Evolutionary conservation across 2,797 vertebrate species (phyloP), one percentile per base, ranked within the genome.

Genomic region (Muraenolepis orangiensis): DNA sequence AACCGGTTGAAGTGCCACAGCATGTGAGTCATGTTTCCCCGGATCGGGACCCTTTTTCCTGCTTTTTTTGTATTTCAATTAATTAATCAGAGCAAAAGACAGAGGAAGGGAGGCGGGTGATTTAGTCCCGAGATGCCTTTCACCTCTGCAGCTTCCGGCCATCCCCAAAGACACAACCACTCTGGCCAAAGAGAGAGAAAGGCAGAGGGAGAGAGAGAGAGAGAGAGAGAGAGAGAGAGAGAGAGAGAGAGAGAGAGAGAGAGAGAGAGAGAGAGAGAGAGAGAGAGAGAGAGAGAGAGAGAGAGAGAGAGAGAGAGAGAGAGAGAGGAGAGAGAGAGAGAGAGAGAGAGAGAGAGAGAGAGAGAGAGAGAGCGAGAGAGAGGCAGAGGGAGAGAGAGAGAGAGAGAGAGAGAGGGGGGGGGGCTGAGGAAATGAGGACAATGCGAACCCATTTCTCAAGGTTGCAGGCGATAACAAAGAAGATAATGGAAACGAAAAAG

Each of bases 41-140:
- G 81, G 84, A 90, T n/a, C n/a, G 87, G 87, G 90, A 86, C 89
- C 84, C 76, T 72, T 71, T 86, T 90, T 91, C 42, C 14, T 46
- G 14, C 18, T 46, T 18, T 46, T 16, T 18, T 20, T 6, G 2
- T 46, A 16, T 46, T 20, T n/a, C 86, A 83, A 89, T 92, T 87
- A 92, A 93, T 93, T 91, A 91, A 86, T 91, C 85, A 86, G 88
- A 87, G 84, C 87, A 90, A 88, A 88, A 90, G 92, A 91, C 91
- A 84, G 85, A 86, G 88, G 90, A 87, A 87, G 77, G 81, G 85
- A 76, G 81, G 85, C 93, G 92, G 88, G 87, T 80, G 81, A 90
- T 87, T 91, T 90, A 88, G 87, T n/a, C 86, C 87, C 74, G 77
- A 85, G 89, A 89, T 91, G 86, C 74, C 74, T 79, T 87, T 85